These are phyloP conservation scores for Turnix velox DNA, from an alignment of 2,113 vertebrate genomes.

Conservation along the genomic window DNA sequence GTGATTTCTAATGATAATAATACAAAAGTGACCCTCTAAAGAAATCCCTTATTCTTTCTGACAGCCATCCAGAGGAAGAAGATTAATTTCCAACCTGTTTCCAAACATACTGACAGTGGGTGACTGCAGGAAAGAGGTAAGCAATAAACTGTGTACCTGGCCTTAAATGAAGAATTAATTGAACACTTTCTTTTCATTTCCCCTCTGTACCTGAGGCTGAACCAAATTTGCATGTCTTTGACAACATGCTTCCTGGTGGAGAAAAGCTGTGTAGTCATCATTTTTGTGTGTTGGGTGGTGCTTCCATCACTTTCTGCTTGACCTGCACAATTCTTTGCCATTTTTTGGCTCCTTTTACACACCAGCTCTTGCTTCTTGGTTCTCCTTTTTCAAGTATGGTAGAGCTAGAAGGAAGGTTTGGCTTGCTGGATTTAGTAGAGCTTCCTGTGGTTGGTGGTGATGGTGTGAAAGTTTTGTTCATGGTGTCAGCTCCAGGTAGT, in stretches of 20 bases:
- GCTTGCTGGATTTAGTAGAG: accelerated
- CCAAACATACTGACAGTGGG: slow-evolving; percentile 6
- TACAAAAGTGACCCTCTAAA: background rate
- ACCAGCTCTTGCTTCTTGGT: background rate
- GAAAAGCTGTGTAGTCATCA: accelerated
- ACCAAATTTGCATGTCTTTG: background rate
- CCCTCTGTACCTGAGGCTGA: background rate
- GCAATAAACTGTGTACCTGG: background rate
- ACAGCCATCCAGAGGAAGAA: background rate
- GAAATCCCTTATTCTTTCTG: background rate
- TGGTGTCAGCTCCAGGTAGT: too few species aligned
- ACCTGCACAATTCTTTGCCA: background rate
- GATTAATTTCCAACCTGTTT: slow-evolving; percentile 40
- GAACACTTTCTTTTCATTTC: background rate
- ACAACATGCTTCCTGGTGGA: background rate
- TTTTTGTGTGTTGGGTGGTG: background rate
- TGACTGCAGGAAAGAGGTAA: background rate
- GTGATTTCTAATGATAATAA: background rate
- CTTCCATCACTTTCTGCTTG: background rate
- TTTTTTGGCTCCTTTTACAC: background rate
- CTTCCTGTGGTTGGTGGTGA: background rate
- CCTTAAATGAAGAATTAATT: slow-evolving; percentile 45
- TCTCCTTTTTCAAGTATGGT: background rate
- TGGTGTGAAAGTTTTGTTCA: background rate
- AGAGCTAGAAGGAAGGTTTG: background rate